A percentile compares a stretch with the other conserved stretches of the same genome.
Evolutionary conservation across 2,797 vertebrate genomes (phyloP).

Genomic region (Acipenser ruthenus): DNA sequence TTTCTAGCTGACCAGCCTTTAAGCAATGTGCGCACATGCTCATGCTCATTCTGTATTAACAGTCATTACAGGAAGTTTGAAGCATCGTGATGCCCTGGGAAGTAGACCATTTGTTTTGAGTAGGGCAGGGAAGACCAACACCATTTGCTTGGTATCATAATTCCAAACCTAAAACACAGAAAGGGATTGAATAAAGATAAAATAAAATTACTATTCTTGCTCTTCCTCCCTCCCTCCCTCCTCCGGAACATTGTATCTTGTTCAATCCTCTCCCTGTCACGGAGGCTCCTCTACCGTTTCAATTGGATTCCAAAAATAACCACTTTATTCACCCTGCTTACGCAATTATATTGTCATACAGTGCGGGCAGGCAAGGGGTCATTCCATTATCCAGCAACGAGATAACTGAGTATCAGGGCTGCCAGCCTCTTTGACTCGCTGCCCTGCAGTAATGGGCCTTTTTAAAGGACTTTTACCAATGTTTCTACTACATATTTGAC

Average conservation of each 20-base stretch:
- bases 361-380: constrained; percentile 64
- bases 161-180: too few species aligned
- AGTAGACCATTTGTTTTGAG: too few species aligned
- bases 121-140: too few species aligned
- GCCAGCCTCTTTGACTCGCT: constrained; percentile 45
- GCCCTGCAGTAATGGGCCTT: constrained; percentile 51
- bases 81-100: too few species aligned
- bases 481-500: constrained; percentile 51
- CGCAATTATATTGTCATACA: constrained; percentile 64
- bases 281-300: constrained; percentile 52
- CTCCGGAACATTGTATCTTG: constrained; percentile 43
- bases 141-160: too few species aligned
- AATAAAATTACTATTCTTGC: too few species aligned
- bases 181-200: too few species aligned
- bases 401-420: constrained; percentile 51
- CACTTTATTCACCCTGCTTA: constrained; percentile 69
- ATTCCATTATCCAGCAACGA: constrained; percentile 69
- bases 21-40: too few species aligned
- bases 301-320: constrained; percentile 75
- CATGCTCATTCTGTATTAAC: too few species aligned
- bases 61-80: too few species aligned
- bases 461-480: constrained; percentile 54
- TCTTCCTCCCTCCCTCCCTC: constrained; percentile 11
- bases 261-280: constrained; percentile 53
- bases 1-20: too few species aligned